Percentiles rank a stretch among this genome's conserved stretches.
phyloP scores from a whole-genome alignment of 2,797 vertebrate species.

The Leucoraja ocellata region DNA sequence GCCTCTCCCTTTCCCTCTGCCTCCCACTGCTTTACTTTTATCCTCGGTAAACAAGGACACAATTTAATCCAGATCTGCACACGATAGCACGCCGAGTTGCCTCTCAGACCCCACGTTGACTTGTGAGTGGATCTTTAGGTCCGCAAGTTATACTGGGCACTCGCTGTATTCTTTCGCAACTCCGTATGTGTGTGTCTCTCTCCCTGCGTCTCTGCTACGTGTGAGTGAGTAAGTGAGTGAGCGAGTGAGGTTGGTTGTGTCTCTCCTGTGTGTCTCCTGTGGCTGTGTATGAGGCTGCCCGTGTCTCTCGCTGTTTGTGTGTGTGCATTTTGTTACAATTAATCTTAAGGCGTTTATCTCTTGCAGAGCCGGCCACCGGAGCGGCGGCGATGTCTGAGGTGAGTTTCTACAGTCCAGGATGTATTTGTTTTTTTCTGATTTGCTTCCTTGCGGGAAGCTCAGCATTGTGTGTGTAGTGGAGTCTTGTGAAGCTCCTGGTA shows the following conservation, averaged over 20 bases:
- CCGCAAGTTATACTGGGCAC: not conserved
- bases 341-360: not conserved
- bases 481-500: no score
- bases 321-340: not conserved
- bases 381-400: conserved; percentile 30
- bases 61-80: not conserved
- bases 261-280: not conserved
- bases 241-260: no score
- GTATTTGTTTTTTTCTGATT: not conserved
- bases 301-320: no score
- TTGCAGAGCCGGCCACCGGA: conserved; percentile 3
- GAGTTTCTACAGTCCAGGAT: not conserved
- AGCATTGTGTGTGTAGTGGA: no score
- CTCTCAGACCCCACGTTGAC: not conserved
- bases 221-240: no score
- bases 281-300: no score
- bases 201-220: no score
- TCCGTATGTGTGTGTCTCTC: not conserved
- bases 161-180: not conserved
- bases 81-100: not conserved
- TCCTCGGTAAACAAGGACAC: not conserved
- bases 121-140: not conserved
- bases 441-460: not conserved
- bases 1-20: no score
- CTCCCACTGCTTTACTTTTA: not conserved